Evolutionary conservation across 2,888 invertebrate genomes (phyloP).

Genomic region (Troides aeacus): DNA sequence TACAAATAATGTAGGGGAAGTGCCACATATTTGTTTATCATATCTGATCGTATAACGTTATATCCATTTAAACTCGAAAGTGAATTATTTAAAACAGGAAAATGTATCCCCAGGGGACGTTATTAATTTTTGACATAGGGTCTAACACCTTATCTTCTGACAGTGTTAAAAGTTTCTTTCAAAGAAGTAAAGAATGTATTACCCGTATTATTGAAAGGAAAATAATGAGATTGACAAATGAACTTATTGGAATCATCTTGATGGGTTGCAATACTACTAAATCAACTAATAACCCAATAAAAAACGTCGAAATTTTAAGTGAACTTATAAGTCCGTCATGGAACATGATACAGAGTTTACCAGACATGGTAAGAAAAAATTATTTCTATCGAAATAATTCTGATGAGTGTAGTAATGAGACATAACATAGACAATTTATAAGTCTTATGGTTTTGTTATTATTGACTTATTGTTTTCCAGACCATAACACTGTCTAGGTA

Average conservation of each 20-base stretch:
- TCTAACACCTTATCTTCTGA: background rate
- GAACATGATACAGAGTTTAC: background rate
- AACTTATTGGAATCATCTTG: conserved; percentile 82
- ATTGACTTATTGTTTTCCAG: too few relatives aligned
- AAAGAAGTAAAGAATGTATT: conserved; percentile 77
- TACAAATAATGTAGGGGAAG: too few relatives aligned
- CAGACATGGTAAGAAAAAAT: background rate
- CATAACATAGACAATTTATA: too few relatives aligned
- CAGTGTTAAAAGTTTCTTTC: conserved; percentile 61
- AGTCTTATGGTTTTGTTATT: too few relatives aligned
- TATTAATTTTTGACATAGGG: conserved; percentile 77
- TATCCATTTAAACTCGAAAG: background rate
- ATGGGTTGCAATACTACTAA: conserved; percentile 53
- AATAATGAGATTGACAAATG: conserved; percentile 83
- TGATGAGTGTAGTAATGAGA: too few relatives aligned
- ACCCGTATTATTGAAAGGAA: conserved; percentile 84
- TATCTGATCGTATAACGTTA: too few relatives aligned
- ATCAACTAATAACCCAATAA: background rate
- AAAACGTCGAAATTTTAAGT: background rate
- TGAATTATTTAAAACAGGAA: background rate
- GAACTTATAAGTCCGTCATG: background rate
- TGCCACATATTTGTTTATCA: too few relatives aligned
- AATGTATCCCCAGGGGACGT: conserved; percentile 52
- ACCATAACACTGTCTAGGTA: too few relatives aligned
- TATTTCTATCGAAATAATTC: background rate